Percentiles rank a stretch among this genome's conserved stretches.
phyloP scores from a whole-genome alignment of 2,113 vertebrate genomes.

The Psittacara wagleri region DNA sequence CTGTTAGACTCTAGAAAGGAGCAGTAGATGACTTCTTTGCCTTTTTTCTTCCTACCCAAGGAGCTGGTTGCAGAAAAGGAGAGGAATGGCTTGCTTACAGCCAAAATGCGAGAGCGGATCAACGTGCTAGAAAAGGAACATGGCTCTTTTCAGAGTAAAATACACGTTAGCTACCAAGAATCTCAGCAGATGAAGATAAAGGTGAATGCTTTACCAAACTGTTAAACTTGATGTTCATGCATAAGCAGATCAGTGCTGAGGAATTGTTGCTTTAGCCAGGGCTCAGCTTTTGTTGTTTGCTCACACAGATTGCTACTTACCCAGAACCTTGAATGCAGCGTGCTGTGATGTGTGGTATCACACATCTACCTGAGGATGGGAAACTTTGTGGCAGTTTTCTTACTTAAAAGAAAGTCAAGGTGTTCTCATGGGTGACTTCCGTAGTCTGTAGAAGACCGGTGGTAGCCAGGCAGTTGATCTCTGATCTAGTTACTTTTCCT shows the following conservation, averaged over 20 bases:
- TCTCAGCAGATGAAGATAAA: slow-evolving; percentile 91
- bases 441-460: not conserved
- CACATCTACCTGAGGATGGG: not conserved
- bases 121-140: slow-evolving; percentile 89
- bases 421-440: not conserved
- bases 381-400: not conserved
- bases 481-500: not conserved
- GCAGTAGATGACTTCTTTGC: not conserved
- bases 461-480: not conserved
- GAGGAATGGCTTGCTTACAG: slow-evolving; percentile 82
- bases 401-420: not conserved
- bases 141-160: slow-evolving; percentile 88
- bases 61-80: slow-evolving; percentile 94
- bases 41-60: slow-evolving; percentile 63
- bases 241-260: not conserved
- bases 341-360: not conserved
- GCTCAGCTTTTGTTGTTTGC: not conserved
- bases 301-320: not conserved
- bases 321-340: not conserved
- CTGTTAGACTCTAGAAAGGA: not conserved
- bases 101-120: slow-evolving; percentile 88
- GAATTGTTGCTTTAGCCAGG: not conserved
- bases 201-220: slow-evolving; percentile 65
- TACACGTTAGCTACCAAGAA: slow-evolving; percentile 89
- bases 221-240: not conserved